Evolutionary conservation across 2,797 vertebrate genomes (phyloP), one percentile per base, ranked within the genome.

Genomic region (Huso huso): DNA sequence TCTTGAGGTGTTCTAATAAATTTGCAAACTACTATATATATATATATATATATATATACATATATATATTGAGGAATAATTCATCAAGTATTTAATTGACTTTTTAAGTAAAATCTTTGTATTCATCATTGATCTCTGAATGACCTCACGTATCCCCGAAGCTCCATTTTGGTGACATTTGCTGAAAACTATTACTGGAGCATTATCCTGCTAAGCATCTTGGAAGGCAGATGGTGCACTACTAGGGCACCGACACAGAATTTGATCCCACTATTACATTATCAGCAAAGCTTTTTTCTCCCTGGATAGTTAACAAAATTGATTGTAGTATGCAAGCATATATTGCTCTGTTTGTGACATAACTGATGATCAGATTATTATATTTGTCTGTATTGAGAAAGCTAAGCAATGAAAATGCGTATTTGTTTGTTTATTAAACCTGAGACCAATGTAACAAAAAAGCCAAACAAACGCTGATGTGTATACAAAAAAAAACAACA

Each of bases 111-210:
- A 13, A 18, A 18, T 15, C 51, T 5, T 58, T 48, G 37, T n/a
- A 68, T 71, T 58, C 76, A 18, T 74, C 65, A 72, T 71, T 76
- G 73, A 79, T 70, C 74, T 77, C 73, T 79, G 70, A 62, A 18
- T 83, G 71, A 78, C 71, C 68, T 73, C 73, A 69, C 63, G 72
- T 48, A 73, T 78, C 68, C 75, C 68, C 79, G 6, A 79, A 78
- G 71, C 79, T 81, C 63, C 9, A 69, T 79, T 76, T 76, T 77
- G 69, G 74, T 78, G 69, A 62, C 48, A 70, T 80, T 81, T 82
- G 71, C 66, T 78, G 67, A 74, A 77, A 77, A 78, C 71, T 80
- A 70, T 77, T 80, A 72, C 74, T 75, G 71, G 67, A 68, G 53
- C 2, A 10, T 82, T 81, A 77, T 81, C 77, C 70, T 74, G 18